These are phyloP conservation scores for Hemicordylus capensis DNA, from an alignment of 2,113 vertebrate genomes.

Conservation along the genomic window DNA sequence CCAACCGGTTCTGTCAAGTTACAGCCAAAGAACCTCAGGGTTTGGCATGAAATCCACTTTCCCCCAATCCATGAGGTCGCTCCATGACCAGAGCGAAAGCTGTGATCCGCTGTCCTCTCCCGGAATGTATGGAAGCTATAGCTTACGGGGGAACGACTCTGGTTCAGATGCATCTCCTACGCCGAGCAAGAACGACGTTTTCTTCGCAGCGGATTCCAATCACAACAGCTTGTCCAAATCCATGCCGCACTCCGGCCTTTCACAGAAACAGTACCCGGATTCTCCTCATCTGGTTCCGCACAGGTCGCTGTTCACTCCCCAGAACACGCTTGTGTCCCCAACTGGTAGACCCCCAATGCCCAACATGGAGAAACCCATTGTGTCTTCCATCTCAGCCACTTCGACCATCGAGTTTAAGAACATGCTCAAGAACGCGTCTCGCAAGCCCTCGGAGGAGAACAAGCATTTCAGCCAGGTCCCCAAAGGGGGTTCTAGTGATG, in stretches of 20 bases:
- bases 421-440: conserved; percentile 84
- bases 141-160: conserved; percentile 68
- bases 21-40: conserved; percentile 70
- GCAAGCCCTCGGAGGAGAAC: conserved; percentile 76
- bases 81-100: conserved; percentile 74
- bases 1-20: conserved; percentile 72
- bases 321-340: conserved; percentile 63
- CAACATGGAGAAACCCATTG: conserved; percentile 68
- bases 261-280: conserved; percentile 78
- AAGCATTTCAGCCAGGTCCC: conserved; percentile 72
- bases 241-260: conserved; percentile 58
- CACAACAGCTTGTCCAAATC: conserved; percentile 70
- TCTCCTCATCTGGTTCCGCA: conserved; percentile 71
- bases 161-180: conserved; percentile 72
- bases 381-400: conserved; percentile 75
- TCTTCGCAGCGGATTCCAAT: conserved; percentile 77
- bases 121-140: conserved; percentile 71
- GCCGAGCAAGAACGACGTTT: conserved; percentile 75
- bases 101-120: conserved; percentile 67
- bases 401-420: conserved; percentile 85
- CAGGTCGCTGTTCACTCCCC: conserved; percentile 72
- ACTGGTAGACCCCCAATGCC: conserved; percentile 34
- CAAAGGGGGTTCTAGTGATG: conserved; percentile 59
- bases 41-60: conserved; percentile 72
- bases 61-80: conserved; percentile 68